Conservation (phyloP, 2,888 invertebrate genomes). For the Meiosimyza platycephala region DNA sequence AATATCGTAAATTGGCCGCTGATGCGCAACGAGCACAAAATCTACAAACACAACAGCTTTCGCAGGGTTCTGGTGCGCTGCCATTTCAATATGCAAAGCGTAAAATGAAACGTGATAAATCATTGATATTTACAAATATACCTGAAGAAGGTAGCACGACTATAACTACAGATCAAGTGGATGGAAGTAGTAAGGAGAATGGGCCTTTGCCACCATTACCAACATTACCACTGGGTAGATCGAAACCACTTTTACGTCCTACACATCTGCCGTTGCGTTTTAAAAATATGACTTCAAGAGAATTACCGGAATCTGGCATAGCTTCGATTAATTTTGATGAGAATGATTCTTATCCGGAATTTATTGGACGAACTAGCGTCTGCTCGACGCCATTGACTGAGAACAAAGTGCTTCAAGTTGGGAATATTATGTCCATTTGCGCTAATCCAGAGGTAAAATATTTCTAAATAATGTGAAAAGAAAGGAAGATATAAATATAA, state of each 20-base stretch:
- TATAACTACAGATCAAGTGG: conserved; percentile 17
- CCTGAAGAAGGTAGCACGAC: conserved; percentile 73
- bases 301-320: conserved; percentile 65
- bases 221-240: conserved; percentile 42
- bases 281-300: conserved; percentile 66
- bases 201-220: conserved; percentile 32
- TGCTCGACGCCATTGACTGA: conserved; percentile 85
- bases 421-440: conserved; percentile 80
- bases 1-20: conserved; percentile 70
- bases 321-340: conserved; percentile 70
- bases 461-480: too few species aligned
- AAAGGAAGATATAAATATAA: too few species aligned
- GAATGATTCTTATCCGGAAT: conserved; percentile 71
- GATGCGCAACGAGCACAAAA: conserved; percentile 67
- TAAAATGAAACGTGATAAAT: conserved; percentile 81
- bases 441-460: conserved; percentile 70
- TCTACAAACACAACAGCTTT: conserved; percentile 60
- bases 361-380: conserved; percentile 78
- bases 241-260: conserved; percentile 67
- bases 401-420: conserved; percentile 80
- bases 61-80: conserved; percentile 48
- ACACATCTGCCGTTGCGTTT: conserved; percentile 72
- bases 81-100: conserved; percentile 65
- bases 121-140: conserved; percentile 84
- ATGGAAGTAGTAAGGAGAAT: neutral